Conservation (phyloP, 2,113 vertebrate species). For the Eptatretus burgeri region DNA sequence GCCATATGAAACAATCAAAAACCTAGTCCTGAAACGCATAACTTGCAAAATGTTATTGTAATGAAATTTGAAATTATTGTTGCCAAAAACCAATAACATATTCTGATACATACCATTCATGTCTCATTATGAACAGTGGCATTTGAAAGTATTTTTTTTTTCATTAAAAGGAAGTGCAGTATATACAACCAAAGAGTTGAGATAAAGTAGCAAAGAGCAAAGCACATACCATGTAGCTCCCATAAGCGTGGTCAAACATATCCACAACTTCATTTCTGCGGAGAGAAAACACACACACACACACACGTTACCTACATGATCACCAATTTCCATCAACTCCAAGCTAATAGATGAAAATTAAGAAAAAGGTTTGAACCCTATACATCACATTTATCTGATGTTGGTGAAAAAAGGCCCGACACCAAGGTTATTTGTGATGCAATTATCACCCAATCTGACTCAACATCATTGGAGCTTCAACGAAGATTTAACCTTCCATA, state of each 20-base stretch:
- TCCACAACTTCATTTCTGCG: constrained; percentile 27
- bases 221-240: constrained; percentile 35
- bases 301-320: too few relatives aligned
- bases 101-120: neutral
- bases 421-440: too few relatives aligned
- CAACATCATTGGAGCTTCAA: too few relatives aligned
- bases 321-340: too few relatives aligned
- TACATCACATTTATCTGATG: too few relatives aligned
- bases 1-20: neutral
- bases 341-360: too few relatives aligned
- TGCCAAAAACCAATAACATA: neutral
- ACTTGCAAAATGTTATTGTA: neutral
- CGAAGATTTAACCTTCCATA: too few relatives aligned
- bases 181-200: neutral
- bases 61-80: neutral
- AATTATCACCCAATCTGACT: too few relatives aligned
- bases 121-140: neutral
- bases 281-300: too few relatives aligned
- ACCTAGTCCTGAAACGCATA: neutral
- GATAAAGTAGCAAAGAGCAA: neutral
- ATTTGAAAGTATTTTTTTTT: constrained; percentile 1
- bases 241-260: constrained; percentile 39
- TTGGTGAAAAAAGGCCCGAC: too few relatives aligned
- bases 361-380: too few relatives aligned
- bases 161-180: neutral